Percentiles rank a stretch among this genome's conserved stretches.
phyloP scores from a whole-genome alignment of 2,888 invertebrate genomes.

The Apeira syringaria region DNA sequence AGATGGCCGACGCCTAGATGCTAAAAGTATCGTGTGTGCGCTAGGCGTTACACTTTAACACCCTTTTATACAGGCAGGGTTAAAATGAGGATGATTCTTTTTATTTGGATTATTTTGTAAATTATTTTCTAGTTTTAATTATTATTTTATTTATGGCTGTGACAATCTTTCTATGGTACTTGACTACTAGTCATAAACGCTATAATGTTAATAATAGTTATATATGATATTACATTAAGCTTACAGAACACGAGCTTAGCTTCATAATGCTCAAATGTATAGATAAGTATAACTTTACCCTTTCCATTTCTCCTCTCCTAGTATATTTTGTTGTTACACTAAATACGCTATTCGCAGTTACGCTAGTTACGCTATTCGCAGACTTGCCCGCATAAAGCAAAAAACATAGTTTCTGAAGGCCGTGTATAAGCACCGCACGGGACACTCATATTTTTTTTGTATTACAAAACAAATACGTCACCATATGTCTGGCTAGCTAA shows the following conservation, averaged over 20 bases:
- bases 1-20: too few relatives aligned
- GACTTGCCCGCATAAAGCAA: too few relatives aligned
- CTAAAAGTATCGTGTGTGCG: neutral
- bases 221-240: constrained; percentile 60
- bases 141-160: constrained; percentile 43
- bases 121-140: constrained; percentile 12
- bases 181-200: constrained; percentile 35
- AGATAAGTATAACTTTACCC: constrained; percentile 34
- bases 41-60: neutral
- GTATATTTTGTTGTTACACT: constrained; percentile 3
- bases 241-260: constrained; percentile 70
- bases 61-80: too few relatives aligned
- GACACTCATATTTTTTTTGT: too few relatives aligned
- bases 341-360: too few relatives aligned
- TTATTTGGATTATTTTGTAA: too few relatives aligned
- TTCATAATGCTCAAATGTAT: constrained; percentile 62
- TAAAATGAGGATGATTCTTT: too few relatives aligned
- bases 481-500: too few relatives aligned
- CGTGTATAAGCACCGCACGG: too few relatives aligned
- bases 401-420: too few relatives aligned
- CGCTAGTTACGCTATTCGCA: too few relatives aligned
- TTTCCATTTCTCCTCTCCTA: constrained; percentile 17
- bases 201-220: constrained; percentile 27
- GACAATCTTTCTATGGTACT: constrained; percentile 39
- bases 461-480: too few relatives aligned